Conservation (phyloP, 2,888 invertebrate genomes). For the Spilosoma lubricipeda region DNA sequence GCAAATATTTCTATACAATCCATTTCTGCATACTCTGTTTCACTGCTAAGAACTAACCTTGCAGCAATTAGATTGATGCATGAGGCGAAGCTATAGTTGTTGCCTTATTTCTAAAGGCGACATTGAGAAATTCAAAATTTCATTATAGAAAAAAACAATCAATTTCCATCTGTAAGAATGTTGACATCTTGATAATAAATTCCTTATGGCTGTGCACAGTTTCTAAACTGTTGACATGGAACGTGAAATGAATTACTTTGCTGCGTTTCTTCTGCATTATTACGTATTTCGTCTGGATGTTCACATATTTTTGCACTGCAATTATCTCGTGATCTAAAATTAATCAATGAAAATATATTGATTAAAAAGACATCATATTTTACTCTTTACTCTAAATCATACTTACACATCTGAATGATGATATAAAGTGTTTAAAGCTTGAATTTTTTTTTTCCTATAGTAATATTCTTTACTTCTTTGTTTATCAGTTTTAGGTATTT, state of each 20-base stretch:
- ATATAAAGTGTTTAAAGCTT: too few relatives aligned
- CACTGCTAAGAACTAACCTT: constrained; percentile 56
- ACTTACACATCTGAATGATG: too few relatives aligned
- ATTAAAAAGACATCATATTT: too few relatives aligned
- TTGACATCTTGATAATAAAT: constrained; percentile 16
- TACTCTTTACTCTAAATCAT: too few relatives aligned
- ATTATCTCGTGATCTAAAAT: too few relatives aligned
- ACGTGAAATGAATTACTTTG: constrained; percentile 29
- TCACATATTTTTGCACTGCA: constrained; percentile 34
- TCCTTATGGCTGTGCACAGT: constrained; percentile 13
- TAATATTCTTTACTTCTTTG: too few relatives aligned
- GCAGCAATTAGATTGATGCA: constrained; percentile 62
- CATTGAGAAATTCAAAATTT: too few relatives aligned
- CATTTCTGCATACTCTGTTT: constrained; percentile 57
- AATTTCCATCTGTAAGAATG: constrained; percentile 18
- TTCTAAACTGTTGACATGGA: constrained; percentile 26
- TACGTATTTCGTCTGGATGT: constrained; percentile 31
- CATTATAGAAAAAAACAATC: constrained; percentile 7
- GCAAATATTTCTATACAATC: constrained; percentile 55
- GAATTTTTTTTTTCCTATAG: too few relatives aligned
- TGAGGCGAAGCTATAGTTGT: constrained; percentile 35
- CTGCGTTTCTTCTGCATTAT: constrained; percentile 19
- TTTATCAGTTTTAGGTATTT: too few relatives aligned
- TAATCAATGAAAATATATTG: too few relatives aligned
- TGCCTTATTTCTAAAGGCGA: too few relatives aligned